phyloP scores from a whole-genome alignment of 2,113 vertebrate species.

The Cyrtonyx montezumae region DNA sequence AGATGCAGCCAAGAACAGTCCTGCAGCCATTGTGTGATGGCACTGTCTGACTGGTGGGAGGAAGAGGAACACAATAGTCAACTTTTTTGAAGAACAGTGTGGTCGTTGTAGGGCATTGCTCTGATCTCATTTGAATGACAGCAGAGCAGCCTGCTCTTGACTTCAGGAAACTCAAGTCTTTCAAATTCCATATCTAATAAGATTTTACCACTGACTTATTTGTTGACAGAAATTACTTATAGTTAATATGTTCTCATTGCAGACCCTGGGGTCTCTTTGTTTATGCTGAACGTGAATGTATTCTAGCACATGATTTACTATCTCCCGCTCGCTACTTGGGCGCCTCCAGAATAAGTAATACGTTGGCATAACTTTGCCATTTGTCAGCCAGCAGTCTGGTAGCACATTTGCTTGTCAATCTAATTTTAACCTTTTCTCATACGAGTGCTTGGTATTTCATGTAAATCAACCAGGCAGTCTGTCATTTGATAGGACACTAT shows the following conservation, averaged over 20 bases:
- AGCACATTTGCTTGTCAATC: constrained; percentile 88
- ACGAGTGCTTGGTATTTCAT: constrained; percentile 78
- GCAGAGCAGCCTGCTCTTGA: constrained; percentile 9
- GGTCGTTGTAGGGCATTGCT: constrained; percentile 42
- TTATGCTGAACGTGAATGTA: constrained; percentile 70
- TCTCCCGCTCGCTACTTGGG: constrained; percentile 74
- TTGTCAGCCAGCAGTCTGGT: constrained; percentile 86
- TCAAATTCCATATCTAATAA: constrained; percentile 22
- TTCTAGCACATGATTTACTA: constrained; percentile 77
- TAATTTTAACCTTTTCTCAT: constrained; percentile 84
- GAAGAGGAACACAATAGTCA: constrained; percentile 50
- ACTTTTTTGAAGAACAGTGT: constrained; percentile 57
- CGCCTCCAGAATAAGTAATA: constrained; percentile 79
- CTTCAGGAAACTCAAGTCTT: constrained; percentile 31
- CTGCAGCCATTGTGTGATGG: constrained; percentile 46
- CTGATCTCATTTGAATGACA: constrained; percentile 24
- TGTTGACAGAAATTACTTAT: constrained; percentile 57
- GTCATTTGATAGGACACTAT: constrained; percentile 78
- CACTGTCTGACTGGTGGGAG: constrained; percentile 41
- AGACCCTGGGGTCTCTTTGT: constrained; percentile 65
- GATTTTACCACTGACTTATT: constrained; percentile 38
- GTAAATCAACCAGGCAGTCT: constrained; percentile 83
- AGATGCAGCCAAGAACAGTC: constrained; percentile 19
- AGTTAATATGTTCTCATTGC: constrained; percentile 54
- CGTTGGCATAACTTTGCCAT: constrained; percentile 84